Conservation (phyloP, 2,888 invertebrate species). For the Stenchaetothrips biformis region DNA sequence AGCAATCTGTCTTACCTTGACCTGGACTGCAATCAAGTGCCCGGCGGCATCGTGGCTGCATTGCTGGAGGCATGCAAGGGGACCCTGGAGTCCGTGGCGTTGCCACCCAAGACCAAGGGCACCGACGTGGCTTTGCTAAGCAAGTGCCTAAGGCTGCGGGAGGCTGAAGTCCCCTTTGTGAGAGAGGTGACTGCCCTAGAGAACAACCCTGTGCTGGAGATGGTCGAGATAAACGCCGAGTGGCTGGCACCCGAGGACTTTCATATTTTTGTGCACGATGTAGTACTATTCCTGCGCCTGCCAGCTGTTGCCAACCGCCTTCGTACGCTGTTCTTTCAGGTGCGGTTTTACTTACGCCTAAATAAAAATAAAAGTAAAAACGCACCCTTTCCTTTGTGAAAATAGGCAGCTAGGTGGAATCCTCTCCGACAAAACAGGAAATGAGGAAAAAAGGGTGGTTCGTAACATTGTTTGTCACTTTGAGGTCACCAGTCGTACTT, state of each 20-base stretch:
- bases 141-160: neutral
- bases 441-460: no score
- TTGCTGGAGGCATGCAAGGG: neutral
- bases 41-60: neutral
- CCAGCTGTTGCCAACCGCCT: neutral
- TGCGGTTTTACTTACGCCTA: neutral
- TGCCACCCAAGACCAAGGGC: constrained; percentile 7
- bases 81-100: neutral
- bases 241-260: neutral
- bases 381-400: no score
- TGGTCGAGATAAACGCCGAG: neutral
- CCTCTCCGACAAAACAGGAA: no score
- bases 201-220: neutral
- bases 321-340: constrained; percentile 1
- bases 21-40: constrained; percentile 13
- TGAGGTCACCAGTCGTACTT: no score
- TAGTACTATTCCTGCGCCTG: neutral
- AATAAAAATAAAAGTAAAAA: no score
- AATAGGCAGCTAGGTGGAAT: no score
- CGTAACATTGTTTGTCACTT: no score
- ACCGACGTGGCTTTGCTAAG: neutral
- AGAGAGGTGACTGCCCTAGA: neutral
- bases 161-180: constrained; percentile 1
- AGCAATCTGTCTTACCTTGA: neutral
- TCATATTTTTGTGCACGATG: neutral